Conservation (phyloP, 2,113 vertebrate genomes). For the Gymnobelideus leadbeateri region DNA sequence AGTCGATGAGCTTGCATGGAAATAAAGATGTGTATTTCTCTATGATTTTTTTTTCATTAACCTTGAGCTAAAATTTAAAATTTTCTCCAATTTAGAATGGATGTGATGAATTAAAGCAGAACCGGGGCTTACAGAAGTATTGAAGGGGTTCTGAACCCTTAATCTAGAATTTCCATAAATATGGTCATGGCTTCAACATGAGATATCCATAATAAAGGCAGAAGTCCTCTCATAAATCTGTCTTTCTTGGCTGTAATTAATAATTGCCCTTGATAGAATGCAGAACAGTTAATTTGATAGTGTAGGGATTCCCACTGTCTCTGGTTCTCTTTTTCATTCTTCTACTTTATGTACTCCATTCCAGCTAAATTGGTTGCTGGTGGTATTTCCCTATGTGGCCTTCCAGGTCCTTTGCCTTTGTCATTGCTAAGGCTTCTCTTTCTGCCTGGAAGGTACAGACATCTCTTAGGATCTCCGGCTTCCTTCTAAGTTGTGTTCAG, state of each 20-base stretch:
- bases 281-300: not conserved
- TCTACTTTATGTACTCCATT: not conserved
- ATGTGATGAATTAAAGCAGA: no score
- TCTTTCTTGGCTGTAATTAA: conserved; percentile 6
- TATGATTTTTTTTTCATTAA: no score
- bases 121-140: no score
- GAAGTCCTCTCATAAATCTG: not conserved
- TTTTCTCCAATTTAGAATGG: no score
- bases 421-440: not conserved
- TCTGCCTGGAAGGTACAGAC: no score
- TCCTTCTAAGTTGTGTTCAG: not conserved
- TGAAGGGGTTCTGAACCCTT: not conserved
- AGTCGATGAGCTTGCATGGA: no score
- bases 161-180: conserved; percentile 51
- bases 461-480: not conserved
- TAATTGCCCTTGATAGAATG: not conserved
- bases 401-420: not conserved
- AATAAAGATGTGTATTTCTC: no score
- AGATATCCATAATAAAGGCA: conserved; percentile 36
- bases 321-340: not conserved
- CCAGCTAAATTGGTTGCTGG: not conserved
- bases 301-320: not conserved
- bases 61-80: no score
- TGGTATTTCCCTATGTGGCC: not conserved
- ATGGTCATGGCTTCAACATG: conserved; percentile 50